Percentiles rank a stretch among this genome's conserved stretches.
Conservation (phyloP, 2,888 invertebrate genomes). For the Drosophila kanekoi region DNA sequence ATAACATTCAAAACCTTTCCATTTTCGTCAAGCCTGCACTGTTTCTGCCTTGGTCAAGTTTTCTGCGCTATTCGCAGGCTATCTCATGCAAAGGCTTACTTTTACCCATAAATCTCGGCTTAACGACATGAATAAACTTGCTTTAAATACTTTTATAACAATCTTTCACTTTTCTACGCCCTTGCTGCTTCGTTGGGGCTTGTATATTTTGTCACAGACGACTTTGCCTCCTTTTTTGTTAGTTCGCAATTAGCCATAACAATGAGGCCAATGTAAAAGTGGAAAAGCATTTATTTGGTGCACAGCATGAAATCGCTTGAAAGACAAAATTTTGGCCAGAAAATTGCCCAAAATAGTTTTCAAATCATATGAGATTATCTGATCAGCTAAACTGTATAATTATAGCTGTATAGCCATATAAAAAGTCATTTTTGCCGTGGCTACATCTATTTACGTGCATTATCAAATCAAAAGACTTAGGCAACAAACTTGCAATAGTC, state of each 20-base stretch:
- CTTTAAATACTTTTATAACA: background rate
- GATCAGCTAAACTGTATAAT: slow-evolving; percentile 4
- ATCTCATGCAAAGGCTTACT: slow-evolving; percentile 16
- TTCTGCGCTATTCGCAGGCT: background rate
- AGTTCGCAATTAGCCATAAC: background rate
- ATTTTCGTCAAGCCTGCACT: background rate
- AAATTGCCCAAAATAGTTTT: slow-evolving; percentile 6
- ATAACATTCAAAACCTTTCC: background rate
- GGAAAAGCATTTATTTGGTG: slow-evolving; percentile 41
- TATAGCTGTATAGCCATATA: slow-evolving; percentile 6
- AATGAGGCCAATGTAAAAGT: slow-evolving; percentile 31
- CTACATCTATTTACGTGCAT: background rate
- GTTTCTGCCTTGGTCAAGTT: background rate
- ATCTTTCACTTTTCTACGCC: slow-evolving; percentile 46
- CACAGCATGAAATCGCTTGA: slow-evolving; percentile 38
- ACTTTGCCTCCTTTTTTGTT: background rate
- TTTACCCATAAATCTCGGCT: slow-evolving; percentile 42
- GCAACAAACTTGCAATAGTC: slow-evolving; percentile 38
- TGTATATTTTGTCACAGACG: slow-evolving; percentile 15
- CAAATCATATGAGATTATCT: background rate
- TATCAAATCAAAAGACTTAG: slow-evolving; percentile 47
- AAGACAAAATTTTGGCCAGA: slow-evolving; percentile 19
- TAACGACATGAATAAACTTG: slow-evolving; percentile 26
- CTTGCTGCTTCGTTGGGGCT: slow-evolving; percentile 4
- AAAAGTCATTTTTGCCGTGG: background rate